These are phyloP conservation scores for Trichacis sp. DNA, from an alignment of 2,888 invertebrate genomes.

Conservation along the genomic window DNA sequence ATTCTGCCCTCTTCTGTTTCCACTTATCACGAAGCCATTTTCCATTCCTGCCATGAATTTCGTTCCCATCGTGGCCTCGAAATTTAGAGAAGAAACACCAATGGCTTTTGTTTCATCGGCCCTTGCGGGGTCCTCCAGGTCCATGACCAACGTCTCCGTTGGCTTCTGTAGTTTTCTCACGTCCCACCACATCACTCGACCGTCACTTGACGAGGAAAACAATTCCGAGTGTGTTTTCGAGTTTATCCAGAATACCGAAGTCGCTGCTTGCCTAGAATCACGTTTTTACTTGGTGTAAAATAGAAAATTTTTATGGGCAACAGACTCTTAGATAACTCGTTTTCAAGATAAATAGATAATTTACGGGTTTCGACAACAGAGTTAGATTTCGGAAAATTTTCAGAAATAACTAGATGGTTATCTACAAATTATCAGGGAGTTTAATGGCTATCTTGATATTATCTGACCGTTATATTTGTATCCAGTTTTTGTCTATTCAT, in stretches of 20 bases:
- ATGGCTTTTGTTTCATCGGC: slow-evolving; percentile 74
- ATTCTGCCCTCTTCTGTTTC: slow-evolving; percentile 77
- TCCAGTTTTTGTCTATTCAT: no score
- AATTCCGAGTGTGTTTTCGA: slow-evolving; percentile 94
- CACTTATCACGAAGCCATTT: slow-evolving; percentile 74
- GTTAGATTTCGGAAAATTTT: neutral
- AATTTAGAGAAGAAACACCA: slow-evolving; percentile 82
- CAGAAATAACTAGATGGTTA: neutral
- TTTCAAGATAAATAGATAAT: slow-evolving; percentile 21
- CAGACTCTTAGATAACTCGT: no score
- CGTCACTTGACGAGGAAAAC: slow-evolving; percentile 91
- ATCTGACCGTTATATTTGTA: no score
- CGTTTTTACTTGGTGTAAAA: no score
- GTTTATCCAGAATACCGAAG: slow-evolving; percentile 84
- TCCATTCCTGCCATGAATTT: slow-evolving; percentile 81
- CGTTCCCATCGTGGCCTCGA: slow-evolving; percentile 84
- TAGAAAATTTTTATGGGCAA: no score
- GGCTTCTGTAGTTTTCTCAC: slow-evolving; percentile 80
- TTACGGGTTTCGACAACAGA: no score
- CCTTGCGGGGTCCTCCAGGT: slow-evolving; percentile 75
- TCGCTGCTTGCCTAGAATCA: slow-evolving; percentile 56
- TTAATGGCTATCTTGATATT: no score
- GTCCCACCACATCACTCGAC: slow-evolving; percentile 90
- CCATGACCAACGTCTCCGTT: slow-evolving; percentile 78
- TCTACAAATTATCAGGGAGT: no score